These are phyloP conservation scores for Orthosia gothica DNA, from an alignment of 2,888 invertebrate genomes.

Conservation along the genomic window DNA sequence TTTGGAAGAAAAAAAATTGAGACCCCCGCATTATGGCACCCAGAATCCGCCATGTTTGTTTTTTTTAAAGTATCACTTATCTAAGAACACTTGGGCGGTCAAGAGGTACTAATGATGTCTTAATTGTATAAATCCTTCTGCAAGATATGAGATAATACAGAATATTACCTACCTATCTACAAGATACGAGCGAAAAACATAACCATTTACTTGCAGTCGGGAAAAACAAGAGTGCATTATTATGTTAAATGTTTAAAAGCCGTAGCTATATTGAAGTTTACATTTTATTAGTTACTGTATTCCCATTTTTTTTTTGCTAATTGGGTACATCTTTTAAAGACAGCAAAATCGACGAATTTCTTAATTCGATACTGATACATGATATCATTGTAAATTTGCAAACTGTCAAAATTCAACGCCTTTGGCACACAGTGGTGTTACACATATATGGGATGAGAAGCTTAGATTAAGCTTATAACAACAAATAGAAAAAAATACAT, in stretches of 20 bases:
- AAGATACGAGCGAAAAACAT: no score
- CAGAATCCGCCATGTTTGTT: no score
- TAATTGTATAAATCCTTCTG: no score
- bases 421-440: not conserved
- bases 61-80: no score
- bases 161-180: no score
- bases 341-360: not conserved
- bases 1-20: no score
- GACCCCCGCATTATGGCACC: no score
- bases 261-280: constrained; percentile 19
- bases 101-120: no score
- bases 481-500: not conserved
- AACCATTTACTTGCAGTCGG: no score
- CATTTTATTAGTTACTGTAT: not conserved
- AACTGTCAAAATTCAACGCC: not conserved
- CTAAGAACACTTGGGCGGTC: no score
- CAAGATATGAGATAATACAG: no score
- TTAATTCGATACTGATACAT: not conserved
- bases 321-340: no score
- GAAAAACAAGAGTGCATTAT: constrained; percentile 8
- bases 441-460: not conserved
- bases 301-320: not conserved
- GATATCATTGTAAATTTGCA: not conserved
- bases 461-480: not conserved
- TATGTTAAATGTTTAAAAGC: not conserved